phyloP scores from a whole-genome alignment of 2,888 invertebrate genomes.

The Eristalinus sepulchralis region DNA sequence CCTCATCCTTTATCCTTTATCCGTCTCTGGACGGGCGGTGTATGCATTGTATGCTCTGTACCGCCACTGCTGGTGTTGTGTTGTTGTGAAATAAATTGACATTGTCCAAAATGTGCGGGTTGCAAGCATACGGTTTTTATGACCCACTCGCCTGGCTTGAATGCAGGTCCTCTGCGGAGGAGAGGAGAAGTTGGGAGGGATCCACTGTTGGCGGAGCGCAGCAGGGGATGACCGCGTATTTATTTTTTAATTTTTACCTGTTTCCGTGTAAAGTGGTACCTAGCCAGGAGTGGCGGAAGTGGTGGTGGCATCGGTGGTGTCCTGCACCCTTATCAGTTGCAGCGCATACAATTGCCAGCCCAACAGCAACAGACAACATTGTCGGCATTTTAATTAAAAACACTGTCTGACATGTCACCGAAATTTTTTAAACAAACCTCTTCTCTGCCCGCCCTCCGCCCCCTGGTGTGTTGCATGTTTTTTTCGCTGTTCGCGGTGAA shows the following conservation, averaged over 20 bases:
- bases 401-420: slow-evolving; percentile 69
- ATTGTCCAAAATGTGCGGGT: slow-evolving; percentile 64
- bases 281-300: too few relatives aligned
- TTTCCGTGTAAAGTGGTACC: slow-evolving; percentile 32
- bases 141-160: neutral
- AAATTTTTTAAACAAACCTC: slow-evolving; percentile 67
- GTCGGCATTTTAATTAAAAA: slow-evolving; percentile 71
- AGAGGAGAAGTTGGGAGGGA: too few relatives aligned
- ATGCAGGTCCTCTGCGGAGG: neutral
- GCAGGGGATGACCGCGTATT: slow-evolving; percentile 59
- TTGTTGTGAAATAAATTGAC: slow-evolving; percentile 62
- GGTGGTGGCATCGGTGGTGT: neutral
- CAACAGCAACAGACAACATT: slow-evolving; percentile 64
- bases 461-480: neutral
- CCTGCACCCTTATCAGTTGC: slow-evolving; percentile 63
- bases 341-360: slow-evolving; percentile 56
- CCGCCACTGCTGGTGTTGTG: too few relatives aligned
- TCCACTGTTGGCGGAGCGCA: neutral
- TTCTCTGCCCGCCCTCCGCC: neutral
- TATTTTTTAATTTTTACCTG: slow-evolving; percentile 62
- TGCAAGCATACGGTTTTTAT: slow-evolving; percentile 53
- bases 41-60: neutral
- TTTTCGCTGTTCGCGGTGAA: neutral
- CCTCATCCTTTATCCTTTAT: slow-evolving; percentile 7
- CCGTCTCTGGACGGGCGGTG: neutral